Base-by-base conservation (phyloP, 1,140 invertebrate species). In the Saccostrea glomerata region DNA sequence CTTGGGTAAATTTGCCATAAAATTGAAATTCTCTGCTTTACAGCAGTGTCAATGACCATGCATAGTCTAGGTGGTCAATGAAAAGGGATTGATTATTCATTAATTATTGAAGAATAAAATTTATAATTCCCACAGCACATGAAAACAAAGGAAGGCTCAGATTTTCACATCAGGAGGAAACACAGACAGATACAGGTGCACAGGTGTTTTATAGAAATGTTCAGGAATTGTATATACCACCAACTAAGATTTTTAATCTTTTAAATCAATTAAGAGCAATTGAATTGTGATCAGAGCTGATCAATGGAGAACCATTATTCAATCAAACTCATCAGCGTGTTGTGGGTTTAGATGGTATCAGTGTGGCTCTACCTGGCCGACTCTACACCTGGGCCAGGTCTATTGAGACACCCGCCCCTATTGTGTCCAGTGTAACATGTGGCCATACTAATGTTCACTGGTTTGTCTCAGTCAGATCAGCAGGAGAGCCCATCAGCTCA, bases 261-360 rank as follows among this genome's bases (percentile, higher is more conserved):
- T 77, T 77, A 77, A 77, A 77, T 77, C 70, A 77, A 77, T 77
- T 77, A 77, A 77, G 70, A 77, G 70, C 25, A 77, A 77, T 77
- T 77, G 70, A 30, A 77, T 77, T 77, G 11, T 77, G 70, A 77
- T 77, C 23, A 77, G 70, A 17, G 70, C 30, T 30, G 30, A 77
- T 77, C 70, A 77, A 77, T 30, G 12, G 70, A 30, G 30, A 36
- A 36, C 30, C 25, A 77, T 30, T 77, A 36, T 77, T 77, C 70
- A 77, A 77, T 77, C 70, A 77, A 77, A 77, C 70, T 77, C 70
- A 77, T 77, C 70, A 77, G 70, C n/a, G n/a, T 30, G 70, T 30
- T 77, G 70, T 77, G 12, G 70, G 70, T 77, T 47, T 77, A 77
- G 70, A 77, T 77, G 70, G 25, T 77, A 77, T 77, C 70, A 77